These are phyloP conservation scores for Illadopsis cleaveri DNA, from an alignment of 2,113 vertebrate genomes.

Conservation along the genomic window DNA sequence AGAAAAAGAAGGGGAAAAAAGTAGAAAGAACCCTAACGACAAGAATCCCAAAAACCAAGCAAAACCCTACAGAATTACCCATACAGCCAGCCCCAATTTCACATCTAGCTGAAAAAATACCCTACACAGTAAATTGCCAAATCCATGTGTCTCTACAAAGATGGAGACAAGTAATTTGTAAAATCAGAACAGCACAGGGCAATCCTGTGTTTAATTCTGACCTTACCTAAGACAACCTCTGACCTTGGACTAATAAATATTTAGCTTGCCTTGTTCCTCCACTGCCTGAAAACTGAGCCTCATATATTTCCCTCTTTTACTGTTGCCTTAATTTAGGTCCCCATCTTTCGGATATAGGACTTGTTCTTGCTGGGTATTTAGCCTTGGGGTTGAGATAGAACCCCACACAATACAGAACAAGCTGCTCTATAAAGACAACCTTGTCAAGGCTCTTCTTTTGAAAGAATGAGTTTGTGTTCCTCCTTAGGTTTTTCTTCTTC, in stretches of 20 bases:
- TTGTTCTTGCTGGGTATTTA: background rate
- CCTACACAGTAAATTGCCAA: background rate
- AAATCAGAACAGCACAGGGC: background rate
- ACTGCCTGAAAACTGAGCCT: background rate
- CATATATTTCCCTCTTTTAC: background rate
- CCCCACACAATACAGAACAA: background rate
- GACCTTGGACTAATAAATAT: background rate
- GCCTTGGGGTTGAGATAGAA: background rate
- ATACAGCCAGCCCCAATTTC: background rate
- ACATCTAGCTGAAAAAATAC: background rate
- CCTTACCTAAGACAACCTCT: background rate
- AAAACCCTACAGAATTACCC: background rate
- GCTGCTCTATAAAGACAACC: background rate
- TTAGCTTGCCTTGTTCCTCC: background rate
- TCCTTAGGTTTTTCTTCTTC: background rate
- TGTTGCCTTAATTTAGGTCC: background rate
- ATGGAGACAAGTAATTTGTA: background rate
- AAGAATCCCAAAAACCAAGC: background rate
- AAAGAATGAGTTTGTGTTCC: background rate
- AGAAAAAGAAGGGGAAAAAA: background rate
- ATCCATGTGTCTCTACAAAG: background rate
- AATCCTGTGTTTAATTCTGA: background rate
- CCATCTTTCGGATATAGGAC: background rate
- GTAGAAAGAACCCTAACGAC: background rate
- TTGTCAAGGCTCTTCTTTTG: background rate